Conservation (phyloP, 2,113 vertebrate genomes). For the Morone chrysops region DNA sequence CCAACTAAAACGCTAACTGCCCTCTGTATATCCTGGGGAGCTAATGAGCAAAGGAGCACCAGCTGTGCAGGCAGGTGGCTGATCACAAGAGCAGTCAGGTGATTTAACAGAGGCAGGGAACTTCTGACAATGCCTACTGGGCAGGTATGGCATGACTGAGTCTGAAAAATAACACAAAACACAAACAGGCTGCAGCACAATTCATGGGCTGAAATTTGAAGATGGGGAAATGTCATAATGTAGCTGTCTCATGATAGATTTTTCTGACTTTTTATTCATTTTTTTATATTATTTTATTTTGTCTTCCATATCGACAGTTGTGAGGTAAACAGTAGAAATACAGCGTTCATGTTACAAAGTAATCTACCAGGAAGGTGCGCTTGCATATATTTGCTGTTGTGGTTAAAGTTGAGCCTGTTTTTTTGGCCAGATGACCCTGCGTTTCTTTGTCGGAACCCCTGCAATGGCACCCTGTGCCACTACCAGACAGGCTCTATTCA, state of each 20-base stretch:
- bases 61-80: conserved; percentile 74
- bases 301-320: neutral
- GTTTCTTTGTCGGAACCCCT: neutral
- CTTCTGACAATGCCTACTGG: conserved; percentile 33
- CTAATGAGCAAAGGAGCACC: conserved; percentile 57
- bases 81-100: conserved; percentile 65
- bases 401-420: neutral
- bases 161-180: conserved; percentile 19
- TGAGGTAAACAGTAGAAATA: neutral
- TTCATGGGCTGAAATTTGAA: neutral
- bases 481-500: neutral
- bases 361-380: neutral
- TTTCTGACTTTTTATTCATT: too few species aligned
- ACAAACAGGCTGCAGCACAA: neutral
- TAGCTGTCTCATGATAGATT: too few species aligned
- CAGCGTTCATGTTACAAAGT: neutral
- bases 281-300: too few species aligned
- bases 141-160: conserved; percentile 44
- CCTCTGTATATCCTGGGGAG: conserved; percentile 45
- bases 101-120: conserved; percentile 40
- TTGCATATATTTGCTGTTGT: neutral
- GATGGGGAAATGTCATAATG: too few species aligned
- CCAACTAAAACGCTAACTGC: conserved; percentile 27
- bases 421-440: too few species aligned
- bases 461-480: neutral